Evolutionary conservation across 2,888 invertebrate genomes (phyloP), one percentile per base, ranked within the genome.

Genomic region (Eilema sororculum): DNA sequence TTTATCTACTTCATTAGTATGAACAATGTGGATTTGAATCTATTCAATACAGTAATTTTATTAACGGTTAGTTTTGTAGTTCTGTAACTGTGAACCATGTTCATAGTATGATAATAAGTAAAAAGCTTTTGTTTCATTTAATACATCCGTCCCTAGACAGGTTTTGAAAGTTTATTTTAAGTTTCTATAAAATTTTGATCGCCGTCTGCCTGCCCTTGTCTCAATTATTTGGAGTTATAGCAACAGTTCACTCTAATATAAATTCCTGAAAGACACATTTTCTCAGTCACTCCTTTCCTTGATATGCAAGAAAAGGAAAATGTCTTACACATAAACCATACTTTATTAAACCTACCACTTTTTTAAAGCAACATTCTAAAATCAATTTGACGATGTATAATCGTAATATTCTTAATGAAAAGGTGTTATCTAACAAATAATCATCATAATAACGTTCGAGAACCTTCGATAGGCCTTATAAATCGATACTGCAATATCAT

Each of bases 1-100:
- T 62, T 56, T 22, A 65, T 67, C 30, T 65, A 68, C 28, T 69
- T 64, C 56, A 69, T 73, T 73, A 67, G 46, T 65, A 65, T 69
- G 67, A 20, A 22, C 62, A 58, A 22, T 52, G 37, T n/a, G 58
- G 25, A 28, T 9, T 22, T 22, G n/a, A 57, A 71, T 24, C 46
- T n/a, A n/a, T n/a, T n/a, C n/a, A n/a, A n/a, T n/a, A n/a, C n/a
- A n/a, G n/a, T 37, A n/a, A 24, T 0, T 41, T n/a, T 41, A 24
- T 28, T 25, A 56, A 33, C 33, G 8, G 24, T 57, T 57, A 22
- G 30, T 57, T 57, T 25, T 5, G 10, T 41, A 64, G 28, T 64
- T n/a, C 28, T 28, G 13, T 28, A 52, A 1, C 10, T 20, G 12
- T 63, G 5, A 25, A 3, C 4, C 4, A 13, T 10, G 24, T n/a